Evolutionary conservation across 2,888 invertebrate species (phyloP).

Genomic region (Scaptomyza tumidula): DNA sequence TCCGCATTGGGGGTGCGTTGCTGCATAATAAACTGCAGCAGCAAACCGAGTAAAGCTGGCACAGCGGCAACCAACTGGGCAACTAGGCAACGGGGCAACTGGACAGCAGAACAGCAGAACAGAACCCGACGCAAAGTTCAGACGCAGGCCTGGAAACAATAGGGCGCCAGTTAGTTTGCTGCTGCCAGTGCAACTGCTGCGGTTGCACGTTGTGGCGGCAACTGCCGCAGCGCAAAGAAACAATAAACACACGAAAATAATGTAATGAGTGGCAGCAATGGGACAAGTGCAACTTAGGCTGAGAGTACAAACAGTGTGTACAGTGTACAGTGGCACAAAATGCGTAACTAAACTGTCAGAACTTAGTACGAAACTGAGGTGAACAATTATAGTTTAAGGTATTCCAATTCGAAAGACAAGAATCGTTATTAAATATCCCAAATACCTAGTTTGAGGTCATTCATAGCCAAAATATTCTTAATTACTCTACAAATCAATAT

Average conservation of each 20-base stretch:
- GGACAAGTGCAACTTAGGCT: slow-evolving; percentile 66
- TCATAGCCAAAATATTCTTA: no score
- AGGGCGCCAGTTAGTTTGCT: slow-evolving; percentile 68
- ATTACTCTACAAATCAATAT: no score
- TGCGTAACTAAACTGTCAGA: no score
- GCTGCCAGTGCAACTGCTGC: slow-evolving; percentile 28
- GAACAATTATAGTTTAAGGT: no score
- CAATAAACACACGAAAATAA: slow-evolving; percentile 79
- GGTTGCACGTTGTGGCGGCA: slow-evolving; percentile 55
- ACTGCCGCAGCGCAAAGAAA: slow-evolving; percentile 65
- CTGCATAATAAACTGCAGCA: slow-evolving; percentile 74
- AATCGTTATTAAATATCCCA: no score
- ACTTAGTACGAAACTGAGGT: no score
- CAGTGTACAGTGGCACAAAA: slow-evolving; percentile 40
- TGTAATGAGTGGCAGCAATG: slow-evolving; percentile 75
- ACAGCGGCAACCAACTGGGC: slow-evolving; percentile 12
- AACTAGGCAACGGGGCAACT: slow-evolving; percentile 3
- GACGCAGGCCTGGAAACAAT: slow-evolving; percentile 57
- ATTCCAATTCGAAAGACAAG: no score
- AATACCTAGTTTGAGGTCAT: no score
- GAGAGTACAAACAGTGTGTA: slow-evolving; percentile 11
- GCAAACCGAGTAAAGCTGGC: background rate
- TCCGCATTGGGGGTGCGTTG: slow-evolving; percentile 75
- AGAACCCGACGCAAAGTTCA: slow-evolving; percentile 13
- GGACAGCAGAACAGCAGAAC: background rate